Evolutionary conservation across 2,113 vertebrate genomes (phyloP).

Genomic region (Lota lota): DNA sequence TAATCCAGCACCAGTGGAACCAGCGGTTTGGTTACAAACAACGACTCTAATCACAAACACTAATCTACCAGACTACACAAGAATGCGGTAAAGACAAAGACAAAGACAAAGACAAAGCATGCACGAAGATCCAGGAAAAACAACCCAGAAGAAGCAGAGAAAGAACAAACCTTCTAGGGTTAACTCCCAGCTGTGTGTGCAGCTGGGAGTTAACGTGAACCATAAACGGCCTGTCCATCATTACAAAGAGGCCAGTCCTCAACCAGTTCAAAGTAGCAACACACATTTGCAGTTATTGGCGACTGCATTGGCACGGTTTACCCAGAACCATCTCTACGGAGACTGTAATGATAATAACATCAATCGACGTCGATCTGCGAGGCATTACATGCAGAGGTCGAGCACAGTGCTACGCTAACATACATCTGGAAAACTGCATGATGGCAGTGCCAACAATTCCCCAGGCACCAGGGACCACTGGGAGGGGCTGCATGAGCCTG

Average conservation of each 20-base stretch:
- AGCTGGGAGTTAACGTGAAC: slow-evolving; percentile 41
- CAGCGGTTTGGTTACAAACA: not conserved
- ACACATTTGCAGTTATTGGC: slow-evolving; percentile 22
- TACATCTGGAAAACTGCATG: slow-evolving; percentile 33
- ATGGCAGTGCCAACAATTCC: slow-evolving; percentile 30
- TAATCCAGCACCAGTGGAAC: not conserved
- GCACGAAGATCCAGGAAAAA: slow-evolving; percentile 42
- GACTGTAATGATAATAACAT: slow-evolving; percentile 2
- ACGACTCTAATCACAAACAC: slow-evolving; percentile 32
- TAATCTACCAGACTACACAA: slow-evolving; percentile 46
- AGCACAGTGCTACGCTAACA: slow-evolving; percentile 14
- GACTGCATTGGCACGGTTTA: slow-evolving; percentile 6
- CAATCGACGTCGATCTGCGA: slow-evolving; percentile 14
- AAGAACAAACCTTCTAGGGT: slow-evolving; percentile 32
- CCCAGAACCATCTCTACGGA: slow-evolving; percentile 26
- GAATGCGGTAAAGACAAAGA: slow-evolving; percentile 54
- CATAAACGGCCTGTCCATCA: slow-evolving; percentile 27
- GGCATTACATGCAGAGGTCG: slow-evolving; percentile 27
- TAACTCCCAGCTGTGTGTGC: slow-evolving; percentile 26
- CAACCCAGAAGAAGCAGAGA: slow-evolving; percentile 14
- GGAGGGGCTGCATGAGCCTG: slow-evolving; percentile 27
- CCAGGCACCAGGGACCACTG: slow-evolving; percentile 30
- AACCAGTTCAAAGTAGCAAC: slow-evolving; percentile 41
- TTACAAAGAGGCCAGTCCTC: slow-evolving; percentile 12
- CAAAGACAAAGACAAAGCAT: slow-evolving; percentile 26